Conservation (phyloP, 2,888 invertebrate species). For the Mantis religiosa region DNA sequence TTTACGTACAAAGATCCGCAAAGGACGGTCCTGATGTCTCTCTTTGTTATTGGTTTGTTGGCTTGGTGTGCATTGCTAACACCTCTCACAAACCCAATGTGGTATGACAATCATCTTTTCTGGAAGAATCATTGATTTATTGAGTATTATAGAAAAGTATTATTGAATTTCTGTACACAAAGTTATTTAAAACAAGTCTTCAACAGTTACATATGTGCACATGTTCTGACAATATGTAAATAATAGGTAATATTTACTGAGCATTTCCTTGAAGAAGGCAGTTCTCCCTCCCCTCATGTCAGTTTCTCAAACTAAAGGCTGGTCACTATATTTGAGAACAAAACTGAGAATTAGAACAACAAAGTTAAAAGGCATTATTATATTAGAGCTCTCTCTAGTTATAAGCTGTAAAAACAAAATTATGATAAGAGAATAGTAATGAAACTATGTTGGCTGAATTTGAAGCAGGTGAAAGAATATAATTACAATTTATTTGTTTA, state of each 20-base stretch:
- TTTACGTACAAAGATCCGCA: conserved; percentile 56
- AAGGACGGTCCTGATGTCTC: conserved; percentile 57
- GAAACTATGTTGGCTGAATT: too few species aligned
- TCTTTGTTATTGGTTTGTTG: conserved; percentile 71
- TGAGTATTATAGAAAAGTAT: background rate
- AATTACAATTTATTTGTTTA: too few species aligned
- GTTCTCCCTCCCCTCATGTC: too few species aligned
- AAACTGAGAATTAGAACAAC: too few species aligned
- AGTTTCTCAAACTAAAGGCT: too few species aligned
- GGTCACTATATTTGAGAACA: too few species aligned
- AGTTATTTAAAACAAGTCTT: background rate
- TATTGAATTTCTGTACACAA: background rate
- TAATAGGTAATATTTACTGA: background rate
- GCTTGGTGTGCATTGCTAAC: conserved; percentile 73
- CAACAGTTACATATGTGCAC: background rate
- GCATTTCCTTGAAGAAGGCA: background rate
- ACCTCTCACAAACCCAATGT: conserved; percentile 68
- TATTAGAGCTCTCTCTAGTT: too few species aligned
- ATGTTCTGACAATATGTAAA: background rate
- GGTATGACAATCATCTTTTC: conserved; percentile 48
- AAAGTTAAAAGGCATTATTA: too few species aligned
- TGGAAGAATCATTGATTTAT: conserved; percentile 34
- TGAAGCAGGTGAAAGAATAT: too few species aligned
- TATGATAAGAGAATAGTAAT: too few species aligned
- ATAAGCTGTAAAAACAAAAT: too few species aligned